Percentiles rank a stretch among this genome's conserved stretches.
These are phyloP conservation scores for Psilopogon haemacephalus DNA, from an alignment of 2,113 vertebrate genomes.

Conservation along the genomic window DNA sequence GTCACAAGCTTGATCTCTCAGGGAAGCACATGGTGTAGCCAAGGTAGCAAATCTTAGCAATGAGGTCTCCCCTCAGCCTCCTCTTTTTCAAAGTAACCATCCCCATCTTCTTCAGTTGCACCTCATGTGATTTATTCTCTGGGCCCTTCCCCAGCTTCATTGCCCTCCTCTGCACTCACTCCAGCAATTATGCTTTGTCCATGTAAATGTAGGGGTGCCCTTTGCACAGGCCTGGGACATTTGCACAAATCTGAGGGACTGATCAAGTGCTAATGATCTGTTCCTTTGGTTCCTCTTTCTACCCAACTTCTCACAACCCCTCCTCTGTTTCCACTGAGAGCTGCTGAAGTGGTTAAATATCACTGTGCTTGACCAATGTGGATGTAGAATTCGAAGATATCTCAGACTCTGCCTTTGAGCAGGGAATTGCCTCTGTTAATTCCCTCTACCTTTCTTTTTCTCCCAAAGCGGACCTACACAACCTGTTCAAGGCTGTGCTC, in stretches of 20 bases:
- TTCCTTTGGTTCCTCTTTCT: background rate
- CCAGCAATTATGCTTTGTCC: background rate
- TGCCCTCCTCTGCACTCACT: no score
- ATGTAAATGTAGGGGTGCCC: background rate
- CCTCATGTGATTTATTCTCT: no score
- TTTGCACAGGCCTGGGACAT: background rate
- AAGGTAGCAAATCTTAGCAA: no score
- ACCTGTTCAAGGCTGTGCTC: background rate
- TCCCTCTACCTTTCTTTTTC: background rate
- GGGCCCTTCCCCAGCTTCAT: no score
- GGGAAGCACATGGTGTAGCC: no score
- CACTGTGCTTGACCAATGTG: background rate
- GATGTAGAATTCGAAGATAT: no score
- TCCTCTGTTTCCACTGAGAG: background rate
- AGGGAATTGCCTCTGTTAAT: background rate
- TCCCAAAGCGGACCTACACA: background rate
- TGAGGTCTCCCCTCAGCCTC: no score
- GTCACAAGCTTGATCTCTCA: no score
- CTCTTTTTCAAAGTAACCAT: no score
- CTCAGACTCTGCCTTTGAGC: background rate
- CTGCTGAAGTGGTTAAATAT: background rate
- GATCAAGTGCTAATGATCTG: background rate
- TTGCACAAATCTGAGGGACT: accelerated
- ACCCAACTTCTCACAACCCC: background rate
- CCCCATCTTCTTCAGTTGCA: no score